These are phyloP conservation scores for Ophioninae sp. DNA, from an alignment of 2,888 invertebrate genomes.

Conservation along the genomic window DNA sequence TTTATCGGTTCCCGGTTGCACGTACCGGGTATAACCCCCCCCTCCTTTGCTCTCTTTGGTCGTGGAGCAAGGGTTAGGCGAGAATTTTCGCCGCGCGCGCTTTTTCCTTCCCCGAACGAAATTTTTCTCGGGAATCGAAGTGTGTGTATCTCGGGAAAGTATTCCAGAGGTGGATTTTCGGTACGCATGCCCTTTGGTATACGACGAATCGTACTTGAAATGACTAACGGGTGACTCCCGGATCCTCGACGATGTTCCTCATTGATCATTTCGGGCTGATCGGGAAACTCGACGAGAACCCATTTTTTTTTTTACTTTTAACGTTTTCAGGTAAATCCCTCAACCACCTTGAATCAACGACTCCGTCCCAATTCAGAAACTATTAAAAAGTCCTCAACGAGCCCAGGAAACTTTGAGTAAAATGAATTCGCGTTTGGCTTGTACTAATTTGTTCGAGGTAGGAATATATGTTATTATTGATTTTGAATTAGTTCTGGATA, in stretches of 20 bases:
- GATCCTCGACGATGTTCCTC: not conserved
- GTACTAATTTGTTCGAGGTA: no score
- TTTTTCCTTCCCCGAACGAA: not conserved
- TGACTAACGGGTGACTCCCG: not conserved
- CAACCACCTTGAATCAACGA: no score
- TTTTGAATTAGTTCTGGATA: no score
- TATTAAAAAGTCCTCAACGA: no score
- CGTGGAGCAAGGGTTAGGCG: not conserved
- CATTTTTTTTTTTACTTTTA: not conserved
- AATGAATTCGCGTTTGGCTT: no score
- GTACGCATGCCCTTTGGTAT: conserved; percentile 11
- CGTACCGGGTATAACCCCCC: conserved; percentile 31
- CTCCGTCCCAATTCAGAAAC: no score
- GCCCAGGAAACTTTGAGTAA: no score
- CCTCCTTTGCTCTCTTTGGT: not conserved
- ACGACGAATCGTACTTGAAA: conserved; percentile 19
- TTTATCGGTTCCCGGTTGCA: conserved; percentile 40
- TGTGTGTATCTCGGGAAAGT: not conserved
- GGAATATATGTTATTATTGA: no score
- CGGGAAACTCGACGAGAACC: not conserved
- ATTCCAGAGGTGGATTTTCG: not conserved
- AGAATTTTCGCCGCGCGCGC: not conserved
- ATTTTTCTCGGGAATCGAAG: not conserved
- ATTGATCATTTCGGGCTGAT: not conserved
- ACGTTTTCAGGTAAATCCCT: not conserved